phyloP scores from a whole-genome alignment of 2,113 vertebrate genomes.

The Pungitius pungitius region DNA sequence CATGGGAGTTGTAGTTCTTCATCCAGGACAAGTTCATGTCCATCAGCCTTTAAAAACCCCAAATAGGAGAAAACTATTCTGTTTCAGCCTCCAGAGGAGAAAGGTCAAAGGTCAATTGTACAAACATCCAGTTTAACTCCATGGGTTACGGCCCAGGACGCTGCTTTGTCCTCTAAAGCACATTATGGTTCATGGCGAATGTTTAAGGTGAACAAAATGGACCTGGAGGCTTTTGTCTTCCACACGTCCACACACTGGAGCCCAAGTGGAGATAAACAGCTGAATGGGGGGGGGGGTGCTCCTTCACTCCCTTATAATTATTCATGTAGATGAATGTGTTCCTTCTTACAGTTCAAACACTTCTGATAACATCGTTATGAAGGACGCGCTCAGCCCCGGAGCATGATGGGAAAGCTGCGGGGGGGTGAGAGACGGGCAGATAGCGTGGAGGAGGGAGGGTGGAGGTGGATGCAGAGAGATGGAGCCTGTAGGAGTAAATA shows the following conservation, averaged over 20 bases:
- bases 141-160: not conserved
- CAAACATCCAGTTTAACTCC: not conserved
- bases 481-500: not conserved
- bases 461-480: not conserved
- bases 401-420: conserved; percentile 3
- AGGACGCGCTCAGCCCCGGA: not conserved
- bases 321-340: not conserved
- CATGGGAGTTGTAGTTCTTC: not conserved
- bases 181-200: conserved; percentile 5
- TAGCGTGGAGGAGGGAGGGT: not conserved
- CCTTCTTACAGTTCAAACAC: no score
- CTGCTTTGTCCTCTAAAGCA: conserved; percentile 28
- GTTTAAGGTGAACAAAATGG: not conserved
- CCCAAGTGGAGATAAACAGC: conserved; percentile 12
- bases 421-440: not conserved
- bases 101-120: not conserved
- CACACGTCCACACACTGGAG: no score
- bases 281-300: conserved; percentile 4
- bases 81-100: no score
- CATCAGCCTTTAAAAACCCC: not conserved
- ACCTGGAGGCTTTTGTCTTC: not conserved
- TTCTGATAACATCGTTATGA: no score
- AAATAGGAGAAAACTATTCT: no score
- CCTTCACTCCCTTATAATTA: no score
- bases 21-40: not conserved